Base-by-base conservation (phyloP, 1,140 invertebrate species). In the Fopius arisanus region DNA sequence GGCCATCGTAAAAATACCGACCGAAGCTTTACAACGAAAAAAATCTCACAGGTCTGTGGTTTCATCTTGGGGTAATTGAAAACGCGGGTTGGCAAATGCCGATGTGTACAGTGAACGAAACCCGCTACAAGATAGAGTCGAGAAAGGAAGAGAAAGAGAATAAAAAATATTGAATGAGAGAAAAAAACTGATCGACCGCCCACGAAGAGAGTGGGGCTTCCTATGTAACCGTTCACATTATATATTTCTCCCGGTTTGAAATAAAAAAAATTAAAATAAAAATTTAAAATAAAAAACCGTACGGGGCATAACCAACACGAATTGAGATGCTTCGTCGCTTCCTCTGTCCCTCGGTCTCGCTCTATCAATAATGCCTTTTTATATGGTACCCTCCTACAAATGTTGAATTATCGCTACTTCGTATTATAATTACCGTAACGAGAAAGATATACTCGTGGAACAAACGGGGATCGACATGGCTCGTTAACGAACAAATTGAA, bases 401-500 rank as follows among this genome's bases (percentile, higher is more conserved):
- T 65, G n/a, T 7, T 48, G 59, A 72, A 65, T 72, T 72, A 66
- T 48, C 59, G 62, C 37, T 66, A 26, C 29, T 72, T 72, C 40
- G 21, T 66, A 72, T 72, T 72, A 72, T 72, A 72, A 72, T 66
- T 72, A 48, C 59, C 37, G 59, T 40, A 40, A 66, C 10, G 23
- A 26, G 31, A 14, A 51, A 66, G 28, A 29, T 21, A 72, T 62
- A 72, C 14, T 37, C 40, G 31, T 2, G 16, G 26, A 19, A 65
- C 29, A 40, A 71, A 48, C 40, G 37, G 37, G 59, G 48, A 72
- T 40, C 59, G 70, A 72, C 37, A n/a, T 37, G 70, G 59, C 70
- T 72, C 70, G 70, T 72, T 72, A 72, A 66, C 59, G 10, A 65
- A 72, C 70, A 72, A 72, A 72, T 72, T 72, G 62, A 72, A 72